These are phyloP conservation scores for Holacanthella duospinosa DNA, from an alignment of 2,888 invertebrate species.

Conservation along the genomic window DNA sequence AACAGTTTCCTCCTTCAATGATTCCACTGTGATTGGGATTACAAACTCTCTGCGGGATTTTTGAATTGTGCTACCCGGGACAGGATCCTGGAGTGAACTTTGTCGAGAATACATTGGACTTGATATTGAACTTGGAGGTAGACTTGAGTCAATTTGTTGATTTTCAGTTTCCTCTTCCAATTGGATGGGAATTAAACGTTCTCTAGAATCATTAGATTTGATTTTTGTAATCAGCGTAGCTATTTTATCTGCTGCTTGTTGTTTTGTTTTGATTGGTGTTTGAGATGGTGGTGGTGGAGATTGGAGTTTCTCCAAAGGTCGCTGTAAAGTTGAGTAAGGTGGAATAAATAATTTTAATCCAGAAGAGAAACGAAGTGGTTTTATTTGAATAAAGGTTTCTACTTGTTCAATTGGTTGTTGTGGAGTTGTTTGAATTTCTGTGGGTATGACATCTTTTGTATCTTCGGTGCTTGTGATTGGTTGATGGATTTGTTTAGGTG, in stretches of 20 bases:
- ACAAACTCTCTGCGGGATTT: slow-evolving; percentile 83
- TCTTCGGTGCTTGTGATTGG: neutral
- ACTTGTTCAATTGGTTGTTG: neutral
- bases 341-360: neutral
- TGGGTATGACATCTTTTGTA: neutral
- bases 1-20: neutral
- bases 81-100: slow-evolving; percentile 41
- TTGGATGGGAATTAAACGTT: slow-evolving; percentile 39
- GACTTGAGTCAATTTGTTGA: neutral
- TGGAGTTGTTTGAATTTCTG: neutral
- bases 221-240: slow-evolving; percentile 32
- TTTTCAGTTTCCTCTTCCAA: slow-evolving; percentile 12
- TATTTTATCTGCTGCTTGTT: slow-evolving; percentile 35
- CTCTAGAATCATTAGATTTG: slow-evolving; percentile 21
- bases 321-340: slow-evolving; percentile 8
- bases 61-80: slow-evolving; percentile 57
- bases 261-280: slow-evolving; percentile 40
- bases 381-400: neutral
- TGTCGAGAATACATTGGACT: slow-evolving; percentile 39
- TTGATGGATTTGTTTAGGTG: neutral
- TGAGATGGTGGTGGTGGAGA: slow-evolving; percentile 6
- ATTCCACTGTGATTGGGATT: slow-evolving; percentile 84
- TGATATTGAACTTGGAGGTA: neutral
- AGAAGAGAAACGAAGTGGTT: neutral
- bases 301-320: slow-evolving; percentile 9